Conservation (phyloP, 2,888 invertebrate genomes). For the Rhamphomyia laevipes region DNA sequence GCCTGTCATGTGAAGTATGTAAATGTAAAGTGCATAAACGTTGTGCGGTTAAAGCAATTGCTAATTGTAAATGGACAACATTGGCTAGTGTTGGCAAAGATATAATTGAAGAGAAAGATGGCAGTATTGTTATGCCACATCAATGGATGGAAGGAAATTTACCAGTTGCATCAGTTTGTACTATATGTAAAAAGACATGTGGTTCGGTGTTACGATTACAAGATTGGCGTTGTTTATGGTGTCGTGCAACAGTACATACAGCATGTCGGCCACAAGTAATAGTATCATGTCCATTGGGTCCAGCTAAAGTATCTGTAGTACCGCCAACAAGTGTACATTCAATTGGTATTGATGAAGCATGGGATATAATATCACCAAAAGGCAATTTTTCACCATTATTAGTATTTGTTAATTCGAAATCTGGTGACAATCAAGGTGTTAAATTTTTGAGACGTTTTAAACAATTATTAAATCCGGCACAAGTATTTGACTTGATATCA, state of each 20-base stretch:
- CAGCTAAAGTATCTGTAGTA: constrained; percentile 81
- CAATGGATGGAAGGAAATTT: constrained; percentile 98
- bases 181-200: constrained; percentile 89
- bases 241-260: constrained; percentile 83
- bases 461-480: constrained; percentile 91
- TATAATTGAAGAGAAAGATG: constrained; percentile 84
- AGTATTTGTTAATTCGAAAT: constrained; percentile 96
- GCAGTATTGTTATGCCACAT: constrained; percentile 89
- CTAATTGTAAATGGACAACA: constrained; percentile 97
- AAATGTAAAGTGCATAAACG: constrained; percentile 95
- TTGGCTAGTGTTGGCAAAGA: constrained; percentile 90
- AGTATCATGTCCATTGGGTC: constrained; percentile 74
- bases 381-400: constrained; percentile 59
- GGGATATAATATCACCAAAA: constrained; percentile 69
- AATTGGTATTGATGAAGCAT: constrained; percentile 79
- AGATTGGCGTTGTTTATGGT: constrained; percentile 97
- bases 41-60: constrained; percentile 84
- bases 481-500: constrained; percentile 92
- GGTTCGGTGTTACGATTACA: constrained; percentile 89
- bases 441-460: constrained; percentile 91
- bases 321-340: constrained; percentile 89
- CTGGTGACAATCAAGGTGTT: constrained; percentile 95
- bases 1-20: constrained; percentile 93
- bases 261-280: constrained; percentile 72
- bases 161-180: constrained; percentile 87